A percentile compares a stretch with the other conserved stretches of the same genome.
phyloP scores from a whole-genome alignment of 2,113 vertebrate species.

The Himantopus leucocephalus region DNA sequence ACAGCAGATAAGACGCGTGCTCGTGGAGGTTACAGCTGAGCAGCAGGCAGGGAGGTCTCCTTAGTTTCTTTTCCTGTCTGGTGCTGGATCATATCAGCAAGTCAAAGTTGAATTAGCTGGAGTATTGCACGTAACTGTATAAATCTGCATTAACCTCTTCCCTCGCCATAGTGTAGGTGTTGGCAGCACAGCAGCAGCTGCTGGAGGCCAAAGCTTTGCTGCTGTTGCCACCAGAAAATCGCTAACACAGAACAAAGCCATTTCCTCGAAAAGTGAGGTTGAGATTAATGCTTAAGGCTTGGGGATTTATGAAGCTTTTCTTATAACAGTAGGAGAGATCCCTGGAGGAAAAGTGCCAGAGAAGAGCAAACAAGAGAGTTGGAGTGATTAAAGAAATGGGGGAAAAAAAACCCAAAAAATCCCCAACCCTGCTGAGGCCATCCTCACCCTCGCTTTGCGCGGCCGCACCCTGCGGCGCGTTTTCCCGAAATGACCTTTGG shows the following conservation, averaged over 20 bases:
- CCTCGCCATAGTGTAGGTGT: not conserved
- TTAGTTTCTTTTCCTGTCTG: not conserved
- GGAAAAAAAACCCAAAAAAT: not conserved
- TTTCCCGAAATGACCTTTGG: conserved; percentile 27
- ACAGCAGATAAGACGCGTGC: not conserved
- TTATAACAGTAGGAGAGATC: not conserved
- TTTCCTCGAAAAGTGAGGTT: not conserved
- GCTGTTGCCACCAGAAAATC: not conserved
- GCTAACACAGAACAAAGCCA: not conserved
- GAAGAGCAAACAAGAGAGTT: not conserved
- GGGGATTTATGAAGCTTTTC: not conserved
- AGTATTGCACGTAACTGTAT: not conserved
- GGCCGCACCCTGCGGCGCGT: not conserved
- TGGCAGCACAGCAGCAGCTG: not conserved
- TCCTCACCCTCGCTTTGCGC: rapidly evolving
- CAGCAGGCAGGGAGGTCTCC: not conserved
- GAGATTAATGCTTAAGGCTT: not conserved
- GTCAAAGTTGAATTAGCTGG: not conserved
- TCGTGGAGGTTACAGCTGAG: not conserved
- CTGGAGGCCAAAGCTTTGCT: not conserved
- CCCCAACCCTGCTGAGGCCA: too few relatives aligned
- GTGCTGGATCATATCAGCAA: not conserved
- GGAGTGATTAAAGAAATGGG: not conserved
- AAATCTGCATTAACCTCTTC: not conserved
- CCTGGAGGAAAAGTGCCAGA: not conserved